Evolutionary conservation across 2,113 vertebrate species (phyloP).

Genomic region (Peromyscus californicus): DNA sequence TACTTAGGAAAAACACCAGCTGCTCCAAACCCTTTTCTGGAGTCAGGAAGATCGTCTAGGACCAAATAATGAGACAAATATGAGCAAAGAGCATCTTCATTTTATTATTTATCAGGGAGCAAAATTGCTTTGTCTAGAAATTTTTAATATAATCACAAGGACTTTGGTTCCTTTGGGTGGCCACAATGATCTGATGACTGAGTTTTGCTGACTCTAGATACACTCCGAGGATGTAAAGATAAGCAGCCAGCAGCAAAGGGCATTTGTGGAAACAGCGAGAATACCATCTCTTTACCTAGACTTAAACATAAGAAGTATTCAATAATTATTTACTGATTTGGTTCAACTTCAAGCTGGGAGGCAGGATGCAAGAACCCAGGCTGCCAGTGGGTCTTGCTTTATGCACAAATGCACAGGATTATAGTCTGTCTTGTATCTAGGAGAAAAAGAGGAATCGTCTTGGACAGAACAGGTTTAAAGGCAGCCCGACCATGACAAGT

Average conservation of each 20-base stretch:
- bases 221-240: neutral
- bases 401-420: neutral
- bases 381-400: neutral
- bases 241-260: neutral
- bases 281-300: conserved; percentile 2
- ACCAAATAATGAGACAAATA: neutral
- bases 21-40: conserved; percentile 31
- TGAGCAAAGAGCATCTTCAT: neutral
- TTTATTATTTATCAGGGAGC: neutral
- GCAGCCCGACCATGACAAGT: neutral
- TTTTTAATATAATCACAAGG: neutral
- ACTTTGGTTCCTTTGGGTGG: neutral
- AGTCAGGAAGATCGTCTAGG: conserved; percentile 25
- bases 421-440: neutral
- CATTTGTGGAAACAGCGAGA: neutral
- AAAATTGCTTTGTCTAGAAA: neutral
- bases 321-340: neutral
- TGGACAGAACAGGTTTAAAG: neutral
- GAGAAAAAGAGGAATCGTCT: neutral
- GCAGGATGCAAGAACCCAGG: neutral
- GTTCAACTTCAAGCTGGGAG: neutral
- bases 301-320: neutral
- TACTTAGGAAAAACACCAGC: conserved; percentile 45
- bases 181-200: neutral
- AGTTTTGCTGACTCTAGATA: neutral